Evolutionary conservation across 2,797 vertebrate species (phyloP).

Genomic region (Alca torda): DNA sequence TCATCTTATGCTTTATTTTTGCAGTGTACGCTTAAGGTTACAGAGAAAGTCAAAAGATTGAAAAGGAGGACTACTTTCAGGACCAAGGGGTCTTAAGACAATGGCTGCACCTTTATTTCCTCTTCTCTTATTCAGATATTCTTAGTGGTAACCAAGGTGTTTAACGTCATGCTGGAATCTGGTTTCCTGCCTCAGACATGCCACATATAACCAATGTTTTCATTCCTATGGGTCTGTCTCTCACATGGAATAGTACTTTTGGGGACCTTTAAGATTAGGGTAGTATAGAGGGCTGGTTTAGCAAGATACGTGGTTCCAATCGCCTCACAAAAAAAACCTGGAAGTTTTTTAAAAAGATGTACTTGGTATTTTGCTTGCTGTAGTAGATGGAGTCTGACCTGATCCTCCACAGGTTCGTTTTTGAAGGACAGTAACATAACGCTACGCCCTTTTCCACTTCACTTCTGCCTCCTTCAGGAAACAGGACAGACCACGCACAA

Average conservation of each 20-base stretch:
- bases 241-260: not conserved
- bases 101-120: not conserved
- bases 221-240: not conserved
- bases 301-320: not conserved
- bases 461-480: not conserved
- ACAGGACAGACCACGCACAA: not conserved
- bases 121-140: not conserved
- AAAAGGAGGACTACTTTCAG: not conserved
- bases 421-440: rapidly evolving
- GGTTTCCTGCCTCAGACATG: not conserved
- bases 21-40: not conserved
- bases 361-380: not conserved
- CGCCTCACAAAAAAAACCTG: not conserved
- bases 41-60: not conserved
- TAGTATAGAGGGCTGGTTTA: not conserved
- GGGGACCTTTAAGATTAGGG: not conserved
- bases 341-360: not conserved
- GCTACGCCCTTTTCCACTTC: not conserved
- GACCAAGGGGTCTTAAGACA: not conserved
- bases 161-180: not conserved
- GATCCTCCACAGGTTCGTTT: not conserved
- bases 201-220: not conserved
- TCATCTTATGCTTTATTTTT: not conserved
- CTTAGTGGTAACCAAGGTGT: not conserved
- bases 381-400: not conserved